Conservation (phyloP, 1,140 invertebrate species). For the Maniola jurtina region DNA sequence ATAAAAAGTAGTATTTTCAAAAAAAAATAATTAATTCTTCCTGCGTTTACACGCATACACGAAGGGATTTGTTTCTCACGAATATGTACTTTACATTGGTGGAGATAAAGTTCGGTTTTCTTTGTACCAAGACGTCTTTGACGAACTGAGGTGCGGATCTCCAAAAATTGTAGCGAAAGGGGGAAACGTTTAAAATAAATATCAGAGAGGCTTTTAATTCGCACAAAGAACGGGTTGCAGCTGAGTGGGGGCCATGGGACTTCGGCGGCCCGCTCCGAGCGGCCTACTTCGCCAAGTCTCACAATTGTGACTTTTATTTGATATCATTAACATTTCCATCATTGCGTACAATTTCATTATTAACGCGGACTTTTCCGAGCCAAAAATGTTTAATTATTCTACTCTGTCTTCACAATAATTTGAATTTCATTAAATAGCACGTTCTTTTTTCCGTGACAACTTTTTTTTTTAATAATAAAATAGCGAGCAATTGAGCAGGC, state of each 20-base stretch:
- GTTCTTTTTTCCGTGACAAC: too few relatives aligned
- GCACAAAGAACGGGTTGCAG: constrained; percentile 41
- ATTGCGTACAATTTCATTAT: constrained; percentile 6
- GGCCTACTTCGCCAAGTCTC: constrained; percentile 20
- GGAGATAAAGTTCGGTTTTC: too few relatives aligned
- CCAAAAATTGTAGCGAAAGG: constrained; percentile 38
- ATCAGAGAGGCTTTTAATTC: constrained; percentile 49
- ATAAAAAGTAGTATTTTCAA: too few relatives aligned
- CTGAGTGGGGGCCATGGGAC: constrained; percentile 31
- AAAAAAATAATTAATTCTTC: too few relatives aligned
- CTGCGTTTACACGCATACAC: too few relatives aligned
- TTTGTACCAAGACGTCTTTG: too few relatives aligned
- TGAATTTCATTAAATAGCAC: too few relatives aligned
- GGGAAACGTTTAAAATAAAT: constrained; percentile 51
- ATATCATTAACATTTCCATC: constrained; percentile 11
- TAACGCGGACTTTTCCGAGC: background rate
- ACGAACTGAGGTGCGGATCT: background rate
- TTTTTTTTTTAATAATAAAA: too few relatives aligned
- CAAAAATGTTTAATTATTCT: background rate
- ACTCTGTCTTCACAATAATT: too few relatives aligned
- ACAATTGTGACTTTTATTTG: constrained; percentile 26
- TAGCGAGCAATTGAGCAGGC: too few relatives aligned
- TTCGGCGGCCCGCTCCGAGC: constrained; percentile 24
- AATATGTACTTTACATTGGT: too few relatives aligned
- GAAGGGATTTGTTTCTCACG: too few relatives aligned